Conservation (phyloP, 2,113 vertebrate species). For the Uropsilus gracilis region DNA sequence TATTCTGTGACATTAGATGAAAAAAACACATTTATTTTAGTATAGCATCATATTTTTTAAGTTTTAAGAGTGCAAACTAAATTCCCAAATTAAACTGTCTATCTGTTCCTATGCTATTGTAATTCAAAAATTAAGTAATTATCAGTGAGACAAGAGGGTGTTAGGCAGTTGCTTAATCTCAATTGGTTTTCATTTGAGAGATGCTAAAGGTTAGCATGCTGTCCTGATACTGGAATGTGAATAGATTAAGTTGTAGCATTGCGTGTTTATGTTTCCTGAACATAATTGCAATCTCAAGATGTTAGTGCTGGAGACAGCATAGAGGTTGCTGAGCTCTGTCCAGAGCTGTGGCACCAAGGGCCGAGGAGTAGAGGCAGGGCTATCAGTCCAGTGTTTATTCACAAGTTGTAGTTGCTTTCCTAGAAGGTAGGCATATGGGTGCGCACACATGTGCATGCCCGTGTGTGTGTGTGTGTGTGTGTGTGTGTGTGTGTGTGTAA, state of each 20-base stretch:
- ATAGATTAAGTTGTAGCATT: background rate
- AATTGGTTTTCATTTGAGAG: background rate
- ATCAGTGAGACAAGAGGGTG: background rate
- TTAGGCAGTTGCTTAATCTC: background rate
- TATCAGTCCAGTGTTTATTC: background rate
- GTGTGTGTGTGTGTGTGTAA: background rate
- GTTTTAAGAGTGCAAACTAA: background rate
- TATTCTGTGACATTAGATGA: background rate
- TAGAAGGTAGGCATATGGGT: no score
- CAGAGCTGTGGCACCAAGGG: background rate
- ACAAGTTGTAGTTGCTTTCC: rapidly evolving
- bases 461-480: rapidly evolving
- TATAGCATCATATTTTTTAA: background rate
- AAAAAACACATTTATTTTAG: background rate
- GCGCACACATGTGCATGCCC: no score
- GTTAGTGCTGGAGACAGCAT: background rate
- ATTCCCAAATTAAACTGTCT: background rate
- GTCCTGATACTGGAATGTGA: background rate
- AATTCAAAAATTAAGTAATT: background rate
- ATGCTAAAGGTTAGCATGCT: background rate
- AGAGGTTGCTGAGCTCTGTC: background rate
- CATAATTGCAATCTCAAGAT: background rate
- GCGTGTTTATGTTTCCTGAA: background rate
- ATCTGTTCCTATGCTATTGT: background rate
- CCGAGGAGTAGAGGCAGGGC: background rate